Evolutionary conservation across 2,797 vertebrate genomes (phyloP).

Genomic region (Urophycis tenuis): DNA sequence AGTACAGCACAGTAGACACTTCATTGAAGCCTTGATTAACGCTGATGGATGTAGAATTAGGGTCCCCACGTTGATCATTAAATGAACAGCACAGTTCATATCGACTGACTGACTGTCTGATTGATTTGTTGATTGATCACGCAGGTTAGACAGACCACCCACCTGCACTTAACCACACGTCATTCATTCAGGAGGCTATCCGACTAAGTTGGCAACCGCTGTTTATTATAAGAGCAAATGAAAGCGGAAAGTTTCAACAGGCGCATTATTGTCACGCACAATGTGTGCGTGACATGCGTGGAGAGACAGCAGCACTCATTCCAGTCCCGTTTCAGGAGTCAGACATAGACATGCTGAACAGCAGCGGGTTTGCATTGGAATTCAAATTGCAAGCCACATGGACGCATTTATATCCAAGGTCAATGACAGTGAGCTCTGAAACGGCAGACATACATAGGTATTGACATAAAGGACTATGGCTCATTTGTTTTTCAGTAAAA

Average conservation of each 20-base stretch:
- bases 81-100: not conserved
- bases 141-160: not conserved
- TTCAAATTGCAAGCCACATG: not conserved
- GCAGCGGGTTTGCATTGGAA: not conserved
- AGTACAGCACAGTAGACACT: not conserved
- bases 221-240: not conserved
- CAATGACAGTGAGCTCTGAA: not conserved
- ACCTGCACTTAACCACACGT: not conserved
- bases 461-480: not conserved
- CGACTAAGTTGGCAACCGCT: not conserved
- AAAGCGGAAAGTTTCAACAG: not conserved
- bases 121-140: not conserved
- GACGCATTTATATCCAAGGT: not conserved
- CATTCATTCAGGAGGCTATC: not conserved
- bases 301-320: not conserved
- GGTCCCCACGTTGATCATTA: not conserved
- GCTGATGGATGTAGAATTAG: not conserved
- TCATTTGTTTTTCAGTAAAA: not conserved
- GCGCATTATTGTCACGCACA: not conserved
- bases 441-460: not conserved
- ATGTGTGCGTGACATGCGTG: not conserved
- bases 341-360: not conserved
- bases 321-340: not conserved
- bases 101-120: not conserved
- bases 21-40: not conserved